phyloP scores from a whole-genome alignment of 1,140 invertebrate genomes.

The Caenorhabditis brenneri region DNA sequence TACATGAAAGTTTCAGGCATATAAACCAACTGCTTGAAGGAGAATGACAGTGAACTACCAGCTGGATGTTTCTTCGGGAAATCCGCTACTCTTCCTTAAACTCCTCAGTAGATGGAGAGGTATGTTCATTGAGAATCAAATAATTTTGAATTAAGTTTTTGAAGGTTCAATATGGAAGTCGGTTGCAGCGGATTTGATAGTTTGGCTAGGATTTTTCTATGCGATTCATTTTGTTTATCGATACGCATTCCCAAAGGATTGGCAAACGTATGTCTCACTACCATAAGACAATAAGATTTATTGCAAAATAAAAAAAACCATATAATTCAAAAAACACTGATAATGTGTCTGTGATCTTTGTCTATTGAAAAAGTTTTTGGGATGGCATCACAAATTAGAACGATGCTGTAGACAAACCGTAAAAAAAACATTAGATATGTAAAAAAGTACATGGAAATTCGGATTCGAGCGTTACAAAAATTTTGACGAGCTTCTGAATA shows the following conservation, averaged over 20 bases:
- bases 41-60: conserved; percentile 51
- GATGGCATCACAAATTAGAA: not conserved
- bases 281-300: too few species aligned
- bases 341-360: too few species aligned
- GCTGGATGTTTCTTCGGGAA: conserved; percentile 27
- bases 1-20: not conserved
- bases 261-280: conserved; percentile 38
- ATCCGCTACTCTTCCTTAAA: conserved; percentile 28
- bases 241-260: not conserved
- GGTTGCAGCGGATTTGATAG: not conserved
- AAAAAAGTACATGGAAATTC: too few species aligned
- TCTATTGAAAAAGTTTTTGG: too few species aligned
- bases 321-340: too few species aligned
- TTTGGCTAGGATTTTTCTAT: conserved; percentile 9
- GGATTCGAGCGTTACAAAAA: too few species aligned
- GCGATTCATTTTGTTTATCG: conserved; percentile 22
- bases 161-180: conserved; percentile 47
- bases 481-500: not conserved
- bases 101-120: conserved; percentile 17
- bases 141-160: not conserved
- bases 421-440: too few species aligned
- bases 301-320: too few species aligned
- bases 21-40: not conserved
- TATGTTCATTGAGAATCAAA: not conserved
- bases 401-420: too few species aligned